Evolutionary conservation across 2,797 vertebrate species (phyloP), one percentile per base, ranked within the genome.

Genomic region (Rhabdophis nuchalis): DNA sequence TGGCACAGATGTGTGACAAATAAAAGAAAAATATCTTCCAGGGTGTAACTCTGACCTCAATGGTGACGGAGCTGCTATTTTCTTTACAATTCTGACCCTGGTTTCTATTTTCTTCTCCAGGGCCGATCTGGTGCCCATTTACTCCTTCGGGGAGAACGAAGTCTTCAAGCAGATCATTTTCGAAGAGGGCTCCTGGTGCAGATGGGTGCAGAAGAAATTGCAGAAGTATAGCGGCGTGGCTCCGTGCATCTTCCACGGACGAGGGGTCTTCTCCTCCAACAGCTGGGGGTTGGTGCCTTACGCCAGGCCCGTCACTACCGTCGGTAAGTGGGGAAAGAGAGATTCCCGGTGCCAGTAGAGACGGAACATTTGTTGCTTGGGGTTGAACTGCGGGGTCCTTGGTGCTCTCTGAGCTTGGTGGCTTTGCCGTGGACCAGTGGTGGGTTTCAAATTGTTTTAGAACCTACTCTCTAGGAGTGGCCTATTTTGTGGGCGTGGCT

Each of bases 61-160:
- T 7, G 23, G 23, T 25, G 56, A 8, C 7, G 41, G 0, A 61
- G 41, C 36, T 58, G 20, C 4, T 14, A 0, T 5, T 5, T 5
- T 41, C 20, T 3, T 25, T 27, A 1, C n/a, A 29, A 14, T 52
- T 20, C n/a, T 92, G 14, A 60, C 14, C 0, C 11, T 4, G 25
- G 7, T 13, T 87, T n/a, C 4, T 91, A 11, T 46, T 6, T 86
- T 0, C 61, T 46, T 1, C 93, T 96, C 36, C 95, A 99, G 99
- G 13, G 98, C 99, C 0, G 99, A 99, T 94, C 97, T 99, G 95
- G 99, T 99, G 94, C 99, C 99, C 0, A 98, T 98, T 52, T 99
- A 99, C 95, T 99, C 99, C 3, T 99, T 99, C 77, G 99, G 99
- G 5, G 99, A 99, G 96, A 99, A 99, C 0, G 99, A 99, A 46